These are phyloP conservation scores for Aphaenogaster floridana DNA, from an alignment of 1,140 invertebrate species.

Conservation along the genomic window DNA sequence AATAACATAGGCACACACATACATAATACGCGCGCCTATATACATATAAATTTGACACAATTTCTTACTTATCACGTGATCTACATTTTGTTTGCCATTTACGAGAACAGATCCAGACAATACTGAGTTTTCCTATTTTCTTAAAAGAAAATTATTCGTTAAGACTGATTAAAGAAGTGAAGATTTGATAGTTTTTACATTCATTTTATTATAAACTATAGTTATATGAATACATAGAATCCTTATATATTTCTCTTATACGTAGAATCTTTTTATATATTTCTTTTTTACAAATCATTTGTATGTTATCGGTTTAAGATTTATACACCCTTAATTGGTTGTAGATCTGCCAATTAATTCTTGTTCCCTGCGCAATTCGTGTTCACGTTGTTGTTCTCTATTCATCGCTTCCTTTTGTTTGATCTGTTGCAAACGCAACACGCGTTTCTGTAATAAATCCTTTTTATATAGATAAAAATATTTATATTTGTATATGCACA, in stretches of 20 bases:
- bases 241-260: neutral
- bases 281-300: neutral
- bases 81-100: too few species aligned
- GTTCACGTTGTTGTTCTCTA: conserved; percentile 81
- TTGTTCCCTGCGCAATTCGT: conserved; percentile 80
- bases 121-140: too few species aligned
- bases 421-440: conserved; percentile 81
- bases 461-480: conserved; percentile 35
- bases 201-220: conserved; percentile 42
- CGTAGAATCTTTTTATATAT: neutral
- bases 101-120: too few species aligned
- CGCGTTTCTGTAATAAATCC: conserved; percentile 81
- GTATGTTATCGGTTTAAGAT: neutral
- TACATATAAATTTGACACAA: neutral
- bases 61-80: too few species aligned
- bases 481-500: neutral
- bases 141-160: too few species aligned
- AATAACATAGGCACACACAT: too few species aligned
- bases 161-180: neutral
- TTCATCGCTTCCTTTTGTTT: conserved; percentile 84
- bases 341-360: conserved; percentile 80
- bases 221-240: conserved; percentile 47
- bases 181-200: neutral
- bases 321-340: conserved; percentile 42
- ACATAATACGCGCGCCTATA: neutral